Conservation (phyloP, 2,797 vertebrate genomes). For the Cygnus olor region DNA sequence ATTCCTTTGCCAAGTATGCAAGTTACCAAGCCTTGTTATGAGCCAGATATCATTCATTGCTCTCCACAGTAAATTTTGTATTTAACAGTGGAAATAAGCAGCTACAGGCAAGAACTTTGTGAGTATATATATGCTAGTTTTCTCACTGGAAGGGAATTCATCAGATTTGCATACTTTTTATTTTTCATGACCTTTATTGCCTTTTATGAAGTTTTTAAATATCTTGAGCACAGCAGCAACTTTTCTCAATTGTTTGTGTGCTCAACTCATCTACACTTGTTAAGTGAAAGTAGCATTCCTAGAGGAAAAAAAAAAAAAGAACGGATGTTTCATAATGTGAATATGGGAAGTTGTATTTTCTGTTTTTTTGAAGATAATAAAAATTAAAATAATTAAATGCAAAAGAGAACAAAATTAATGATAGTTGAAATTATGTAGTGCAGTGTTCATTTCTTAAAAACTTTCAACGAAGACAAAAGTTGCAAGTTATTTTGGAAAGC, state of each 20-base stretch:
- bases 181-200: slow-evolving; percentile 59
- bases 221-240: slow-evolving; percentile 49
- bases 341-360: slow-evolving; percentile 34
- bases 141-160: slow-evolving; percentile 53
- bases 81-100: slow-evolving; percentile 71
- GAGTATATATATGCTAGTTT: not conserved
- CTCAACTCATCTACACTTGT: slow-evolving; percentile 60
- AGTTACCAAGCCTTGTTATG: slow-evolving; percentile 34
- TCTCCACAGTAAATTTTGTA: slow-evolving; percentile 47
- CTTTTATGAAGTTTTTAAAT: slow-evolving; percentile 60
- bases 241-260: slow-evolving; percentile 48
- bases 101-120: slow-evolving; percentile 60
- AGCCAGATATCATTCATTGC: slow-evolving; percentile 35
- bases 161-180: slow-evolving; percentile 62
- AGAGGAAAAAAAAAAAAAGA: not conserved
- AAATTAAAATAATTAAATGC: slow-evolving; percentile 64
- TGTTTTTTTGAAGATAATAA: slow-evolving; percentile 64
- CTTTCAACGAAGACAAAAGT: slow-evolving; percentile 35
- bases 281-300: slow-evolving; percentile 34
- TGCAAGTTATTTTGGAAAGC: slow-evolving; percentile 29
- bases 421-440: slow-evolving; percentile 11
- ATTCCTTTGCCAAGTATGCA: slow-evolving; percentile 32
- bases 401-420: slow-evolving; percentile 46
- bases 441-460: slow-evolving; percentile 16
- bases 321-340: not conserved